These are phyloP conservation scores for Poecilia latipinna DNA, from an alignment of 2,113 vertebrate genomes.

Conservation along the genomic window DNA sequence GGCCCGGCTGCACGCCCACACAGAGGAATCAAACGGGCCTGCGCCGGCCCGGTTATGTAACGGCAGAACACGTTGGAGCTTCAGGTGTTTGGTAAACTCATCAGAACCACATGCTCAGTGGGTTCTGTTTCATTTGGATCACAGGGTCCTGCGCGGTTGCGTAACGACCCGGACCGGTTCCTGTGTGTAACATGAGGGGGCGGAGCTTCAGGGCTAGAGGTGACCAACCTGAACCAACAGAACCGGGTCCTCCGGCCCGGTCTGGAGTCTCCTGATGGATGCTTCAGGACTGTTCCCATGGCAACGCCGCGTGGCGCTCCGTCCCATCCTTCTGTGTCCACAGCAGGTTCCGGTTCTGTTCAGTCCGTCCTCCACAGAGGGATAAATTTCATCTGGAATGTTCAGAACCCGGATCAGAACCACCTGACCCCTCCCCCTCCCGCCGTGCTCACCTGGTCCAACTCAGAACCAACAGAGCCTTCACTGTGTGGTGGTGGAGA, in stretches of 20 bases:
- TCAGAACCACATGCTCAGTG: not conserved
- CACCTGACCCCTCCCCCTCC: too few species aligned
- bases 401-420: too few species aligned
- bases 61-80: not conserved
- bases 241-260: conserved; percentile 11
- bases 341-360: not conserved
- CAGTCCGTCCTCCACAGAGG: not conserved
- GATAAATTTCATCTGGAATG: too few species aligned
- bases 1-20: conserved; percentile 11
- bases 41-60: conserved; percentile 33
- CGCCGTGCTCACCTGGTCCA: too few species aligned
- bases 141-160: not conserved
- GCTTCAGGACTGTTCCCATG: conserved; percentile 5
- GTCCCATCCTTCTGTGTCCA: not conserved
- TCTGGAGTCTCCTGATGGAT: conserved; percentile 6
- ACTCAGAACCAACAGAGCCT: too few species aligned
- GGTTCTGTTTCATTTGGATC: conserved; percentile 6
- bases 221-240: too few species aligned
- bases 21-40: conserved; percentile 31
- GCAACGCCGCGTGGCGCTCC: not conserved
- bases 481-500: too few species aligned
- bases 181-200: not conserved
- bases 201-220: not conserved
- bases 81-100: conserved; percentile 6
- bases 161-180: not conserved